phyloP scores from a whole-genome alignment of 1,140 invertebrate species.

The Steinernema feltiae region DNA sequence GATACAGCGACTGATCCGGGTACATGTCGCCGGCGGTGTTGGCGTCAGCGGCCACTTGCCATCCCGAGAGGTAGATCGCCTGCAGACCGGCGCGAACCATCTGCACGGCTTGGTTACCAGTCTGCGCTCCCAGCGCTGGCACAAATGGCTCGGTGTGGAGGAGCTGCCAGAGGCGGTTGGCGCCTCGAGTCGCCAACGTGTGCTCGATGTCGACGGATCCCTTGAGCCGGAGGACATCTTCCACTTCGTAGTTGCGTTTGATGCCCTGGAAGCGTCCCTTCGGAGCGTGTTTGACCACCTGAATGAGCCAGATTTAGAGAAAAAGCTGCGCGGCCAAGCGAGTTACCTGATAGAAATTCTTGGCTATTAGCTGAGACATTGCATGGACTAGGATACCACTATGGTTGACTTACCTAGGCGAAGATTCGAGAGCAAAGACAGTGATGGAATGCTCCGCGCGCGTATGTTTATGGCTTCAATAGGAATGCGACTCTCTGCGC shows the following conservation, averaged over 20 bases:
- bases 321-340: background rate
- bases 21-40: slow-evolving; percentile 59
- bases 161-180: slow-evolving; percentile 58
- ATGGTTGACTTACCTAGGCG: too few relatives aligned
- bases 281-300: slow-evolving; percentile 56
- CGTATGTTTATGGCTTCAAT: too few relatives aligned
- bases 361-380: slow-evolving; percentile 25
- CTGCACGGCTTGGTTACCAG: slow-evolving; percentile 60
- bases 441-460: too few relatives aligned
- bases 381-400: too few relatives aligned
- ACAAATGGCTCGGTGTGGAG: slow-evolving; percentile 56
- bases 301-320: slow-evolving; percentile 1
- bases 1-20: slow-evolving; percentile 59
- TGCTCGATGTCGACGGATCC: slow-evolving; percentile 59
- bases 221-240: slow-evolving; percentile 58
- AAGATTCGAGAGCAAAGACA: too few relatives aligned
- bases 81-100: slow-evolving; percentile 59
- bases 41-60: slow-evolving; percentile 59
- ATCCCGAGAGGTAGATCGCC: slow-evolving; percentile 60
- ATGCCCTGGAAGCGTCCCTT: slow-evolving; percentile 57
- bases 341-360: slow-evolving; percentile 49
- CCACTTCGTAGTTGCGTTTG: slow-evolving; percentile 57
- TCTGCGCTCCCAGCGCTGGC: slow-evolving; percentile 57
- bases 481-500: too few relatives aligned
- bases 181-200: slow-evolving; percentile 57